A percentile compares a stretch with the other conserved stretches of the same genome.
These are phyloP conservation scores for Dolichallabes microphthalmus DNA, from an alignment of 2,113 vertebrate species.

Conservation along the genomic window DNA sequence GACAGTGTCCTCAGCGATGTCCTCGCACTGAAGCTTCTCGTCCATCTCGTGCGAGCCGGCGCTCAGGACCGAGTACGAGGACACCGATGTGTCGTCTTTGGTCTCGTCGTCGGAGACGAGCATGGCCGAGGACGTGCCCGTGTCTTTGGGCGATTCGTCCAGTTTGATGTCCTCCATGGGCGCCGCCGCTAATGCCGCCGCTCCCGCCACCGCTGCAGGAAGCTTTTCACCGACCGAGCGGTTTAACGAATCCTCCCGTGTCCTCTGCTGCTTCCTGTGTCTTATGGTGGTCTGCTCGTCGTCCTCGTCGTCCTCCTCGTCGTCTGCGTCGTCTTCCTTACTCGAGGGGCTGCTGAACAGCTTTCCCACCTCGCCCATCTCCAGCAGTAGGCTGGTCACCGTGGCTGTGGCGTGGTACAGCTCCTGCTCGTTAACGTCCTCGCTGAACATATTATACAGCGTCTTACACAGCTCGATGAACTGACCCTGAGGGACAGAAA, in stretches of 20 bases:
- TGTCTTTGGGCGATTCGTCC: constrained; percentile 90
- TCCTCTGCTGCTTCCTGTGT: constrained; percentile 43
- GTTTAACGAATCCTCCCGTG: constrained; percentile 58
- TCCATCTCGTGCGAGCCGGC: constrained; percentile 91
- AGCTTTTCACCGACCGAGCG: constrained; percentile 56
- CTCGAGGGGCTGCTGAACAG: constrained; percentile 73
- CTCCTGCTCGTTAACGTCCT: constrained; percentile 89
- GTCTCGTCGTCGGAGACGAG: constrained; percentile 92
- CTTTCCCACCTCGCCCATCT: constrained; percentile 96
- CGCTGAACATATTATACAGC: constrained; percentile 97
- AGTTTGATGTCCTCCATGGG: constrained; percentile 94
- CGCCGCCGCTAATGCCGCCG: constrained; percentile 22
- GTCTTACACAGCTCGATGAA: constrained; percentile 98
- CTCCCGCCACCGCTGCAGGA: background rate
- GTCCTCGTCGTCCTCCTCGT: constrained; percentile 42
- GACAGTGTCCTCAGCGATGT: constrained; percentile 91
- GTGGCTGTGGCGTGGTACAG: constrained; percentile 94
- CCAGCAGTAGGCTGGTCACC: constrained; percentile 92
- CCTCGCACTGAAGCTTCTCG: constrained; percentile 93
- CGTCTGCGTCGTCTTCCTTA: constrained; percentile 57
- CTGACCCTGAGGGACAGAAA: constrained; percentile 77
- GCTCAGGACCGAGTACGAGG: constrained; percentile 95
- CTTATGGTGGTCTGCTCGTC: background rate
- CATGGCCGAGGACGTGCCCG: constrained; percentile 86
- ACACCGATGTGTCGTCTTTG: constrained; percentile 96